Base-by-base conservation (phyloP, 2,113 vertebrate species). In the Pelvicachromis taeniatus region DNA sequence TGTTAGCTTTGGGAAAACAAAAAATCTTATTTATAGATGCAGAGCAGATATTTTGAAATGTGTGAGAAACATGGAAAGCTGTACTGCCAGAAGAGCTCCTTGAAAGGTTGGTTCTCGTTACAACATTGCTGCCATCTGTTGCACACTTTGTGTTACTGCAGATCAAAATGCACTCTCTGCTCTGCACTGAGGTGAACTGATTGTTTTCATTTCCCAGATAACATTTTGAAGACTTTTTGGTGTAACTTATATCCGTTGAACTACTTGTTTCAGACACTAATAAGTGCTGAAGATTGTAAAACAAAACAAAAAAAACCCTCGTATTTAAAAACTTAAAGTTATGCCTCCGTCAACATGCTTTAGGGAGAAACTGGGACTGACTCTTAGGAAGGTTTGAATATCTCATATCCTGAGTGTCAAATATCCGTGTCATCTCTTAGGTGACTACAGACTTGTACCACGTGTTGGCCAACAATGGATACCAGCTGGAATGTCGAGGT, bases 391-490 rank as follows among this genome's bases (percentile, higher is more conserved):
- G 61, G 68, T n/a, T 82, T 82, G 14, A 82, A 77, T 65, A 63
- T 88, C 77, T 90, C 23, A 58, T 42, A 54, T 73, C 48, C 54
- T 42, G 19, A 53, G 63, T 94, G 58, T 93, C 88, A 87, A 82
- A 91, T 93, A 77, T 90, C 89, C 1, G 1, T 79, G 17, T 91
- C 80, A 77, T 89, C 81, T 89, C 84, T 96, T 87, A 99, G 98
- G 98, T 98, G 95, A 99, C 98, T 82, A 97, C 97, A 4, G 98
- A 99, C 93, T 92, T 99, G 86, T 96, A 99, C 95, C 97, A 98
- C 93, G 97, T 99, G 89, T 95, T 99, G 95, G 96, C 92, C n/a
- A 96, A 96, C 95, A 98, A 97, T 79, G 98, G 98, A 91, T 99
- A 99, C 94, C 95, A 96, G 93, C 95, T 99, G 96, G 97, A 98